phyloP scores from a whole-genome alignment of 2,888 invertebrate genomes.

The Elegia similella region DNA sequence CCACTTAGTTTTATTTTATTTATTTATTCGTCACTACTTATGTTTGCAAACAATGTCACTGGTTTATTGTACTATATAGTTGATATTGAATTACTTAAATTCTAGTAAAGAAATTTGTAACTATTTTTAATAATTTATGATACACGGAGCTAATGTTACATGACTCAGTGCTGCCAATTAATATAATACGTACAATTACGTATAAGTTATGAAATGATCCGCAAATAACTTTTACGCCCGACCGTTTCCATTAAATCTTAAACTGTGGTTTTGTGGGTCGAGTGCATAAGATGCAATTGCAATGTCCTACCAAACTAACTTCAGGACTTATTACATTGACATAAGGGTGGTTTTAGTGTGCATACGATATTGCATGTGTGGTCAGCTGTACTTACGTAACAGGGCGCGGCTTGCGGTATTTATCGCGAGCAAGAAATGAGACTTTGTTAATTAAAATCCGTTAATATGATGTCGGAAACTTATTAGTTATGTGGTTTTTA shows the following conservation, averaged over 20 bases:
- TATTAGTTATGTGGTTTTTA: neutral
- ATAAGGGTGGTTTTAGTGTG: neutral
- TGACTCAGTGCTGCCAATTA: too few species aligned
- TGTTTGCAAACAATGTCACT: too few species aligned
- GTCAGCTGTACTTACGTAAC: neutral
- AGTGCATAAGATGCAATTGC: conserved; percentile 14
- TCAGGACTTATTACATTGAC: neutral
- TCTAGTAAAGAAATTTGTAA: too few species aligned
- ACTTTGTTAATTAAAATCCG: conserved; percentile 2
- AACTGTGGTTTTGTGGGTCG: conserved; percentile 3
- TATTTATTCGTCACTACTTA: too few species aligned
- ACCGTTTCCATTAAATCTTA: neutral
- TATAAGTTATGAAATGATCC: conserved; percentile 3
- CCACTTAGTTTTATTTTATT: too few species aligned
- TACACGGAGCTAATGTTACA: too few species aligned
- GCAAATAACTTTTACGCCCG: neutral
- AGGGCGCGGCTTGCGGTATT: conserved; percentile 13
- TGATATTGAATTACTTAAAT: too few species aligned
- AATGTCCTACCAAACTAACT: neutral
- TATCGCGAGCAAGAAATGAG: conserved; percentile 8
- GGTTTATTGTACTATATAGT: too few species aligned
- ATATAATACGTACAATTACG: too few species aligned
- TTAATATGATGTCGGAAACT: neutral
- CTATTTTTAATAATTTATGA: too few species aligned
- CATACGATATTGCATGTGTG: neutral